These are phyloP conservation scores for Tanytarsus gracilentus DNA, from an alignment of 2,888 invertebrate species.

Conservation along the genomic window DNA sequence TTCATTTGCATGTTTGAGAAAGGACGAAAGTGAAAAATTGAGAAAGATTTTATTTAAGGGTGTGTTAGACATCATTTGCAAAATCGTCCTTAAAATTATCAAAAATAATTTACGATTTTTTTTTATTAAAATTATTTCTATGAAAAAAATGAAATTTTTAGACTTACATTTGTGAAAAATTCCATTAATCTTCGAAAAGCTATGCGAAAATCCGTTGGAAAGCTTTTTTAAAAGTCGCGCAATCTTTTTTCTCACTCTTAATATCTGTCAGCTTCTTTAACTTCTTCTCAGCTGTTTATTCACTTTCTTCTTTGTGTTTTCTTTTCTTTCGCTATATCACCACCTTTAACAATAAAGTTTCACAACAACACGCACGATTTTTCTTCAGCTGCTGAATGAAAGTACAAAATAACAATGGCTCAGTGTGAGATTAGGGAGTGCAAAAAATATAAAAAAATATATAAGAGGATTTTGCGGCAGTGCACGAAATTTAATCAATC, in stretches of 20 bases:
- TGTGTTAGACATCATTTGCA: too few relatives aligned
- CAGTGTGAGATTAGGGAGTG: too few relatives aligned
- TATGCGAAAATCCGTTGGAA: conserved; percentile 9
- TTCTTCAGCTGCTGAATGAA: background rate
- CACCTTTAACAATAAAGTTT: too few relatives aligned
- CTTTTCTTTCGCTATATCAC: background rate
- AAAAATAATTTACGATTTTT: too few relatives aligned
- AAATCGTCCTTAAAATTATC: too few relatives aligned
- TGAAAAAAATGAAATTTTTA: conserved; percentile 2
- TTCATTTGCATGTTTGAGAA: too few relatives aligned
- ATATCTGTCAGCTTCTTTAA: background rate
- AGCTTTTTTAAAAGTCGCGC: conserved; percentile 12
- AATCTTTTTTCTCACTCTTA: background rate
- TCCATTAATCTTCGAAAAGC: conserved; percentile 24
- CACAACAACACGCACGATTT: too few relatives aligned
- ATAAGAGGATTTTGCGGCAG: background rate
- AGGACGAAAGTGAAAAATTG: too few relatives aligned
- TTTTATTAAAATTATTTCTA: too few relatives aligned
- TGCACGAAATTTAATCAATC: conserved; percentile 22
- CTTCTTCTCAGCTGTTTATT: background rate
- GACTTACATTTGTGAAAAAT: conserved; percentile 24
- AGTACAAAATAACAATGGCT: conserved; percentile 6
- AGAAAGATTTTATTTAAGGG: too few relatives aligned
- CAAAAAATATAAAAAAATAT: too few relatives aligned
- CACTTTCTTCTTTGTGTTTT: background rate